These are phyloP conservation scores for Aleadryas rufinucha DNA, from an alignment of 2,113 vertebrate genomes.

Conservation along the genomic window DNA sequence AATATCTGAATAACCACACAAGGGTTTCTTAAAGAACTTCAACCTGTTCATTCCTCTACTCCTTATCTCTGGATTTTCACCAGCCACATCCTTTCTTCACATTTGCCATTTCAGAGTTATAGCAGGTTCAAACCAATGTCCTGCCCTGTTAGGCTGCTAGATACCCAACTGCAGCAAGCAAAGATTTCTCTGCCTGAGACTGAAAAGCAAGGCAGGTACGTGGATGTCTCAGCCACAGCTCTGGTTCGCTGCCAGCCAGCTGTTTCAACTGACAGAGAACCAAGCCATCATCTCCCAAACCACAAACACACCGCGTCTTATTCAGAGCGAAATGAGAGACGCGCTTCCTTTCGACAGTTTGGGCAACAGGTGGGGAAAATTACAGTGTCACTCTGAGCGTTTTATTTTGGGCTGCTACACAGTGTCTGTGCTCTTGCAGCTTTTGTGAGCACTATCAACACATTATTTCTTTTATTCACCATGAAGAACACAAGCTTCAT, in stretches of 20 bases:
- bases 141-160: neutral
- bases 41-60: neutral
- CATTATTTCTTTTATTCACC: neutral
- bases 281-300: constrained; percentile 25
- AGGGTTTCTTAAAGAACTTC: neutral
- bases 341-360: constrained; percentile 18
- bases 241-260: neutral
- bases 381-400: neutral
- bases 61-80: neutral
- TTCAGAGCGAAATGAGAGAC: constrained; percentile 22
- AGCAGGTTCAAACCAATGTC: neutral
- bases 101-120: neutral
- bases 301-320: neutral
- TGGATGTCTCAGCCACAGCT: neutral
- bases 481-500: neutral
- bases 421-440: neutral
- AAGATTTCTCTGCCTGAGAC: neutral
- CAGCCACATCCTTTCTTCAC: neutral
- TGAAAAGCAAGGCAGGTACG: neutral
- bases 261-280: constrained; percentile 25
- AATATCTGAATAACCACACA: neutral
- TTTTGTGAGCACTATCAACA: neutral
- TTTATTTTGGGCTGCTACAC: neutral
- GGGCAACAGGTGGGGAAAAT: constrained; percentile 35
- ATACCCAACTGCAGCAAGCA: neutral